Evolutionary conservation across 2,113 vertebrate genomes (phyloP), one percentile per base, ranked within the genome.

Genomic region (Thunnus maccoyii): DNA sequence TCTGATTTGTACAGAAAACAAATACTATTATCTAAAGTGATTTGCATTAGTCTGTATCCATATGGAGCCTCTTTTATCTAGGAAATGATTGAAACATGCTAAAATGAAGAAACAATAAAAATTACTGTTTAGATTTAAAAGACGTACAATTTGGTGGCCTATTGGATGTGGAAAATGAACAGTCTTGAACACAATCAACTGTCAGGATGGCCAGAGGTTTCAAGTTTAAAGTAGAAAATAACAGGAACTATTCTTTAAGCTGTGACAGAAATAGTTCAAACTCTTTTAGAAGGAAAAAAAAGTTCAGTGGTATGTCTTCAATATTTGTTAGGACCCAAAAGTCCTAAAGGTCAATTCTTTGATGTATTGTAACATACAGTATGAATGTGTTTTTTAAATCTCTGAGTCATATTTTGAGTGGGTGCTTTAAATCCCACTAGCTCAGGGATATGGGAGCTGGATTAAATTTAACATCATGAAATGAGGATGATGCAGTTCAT

Each of bases 391-490:
- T 78, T 66, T 41, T 60, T 46, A 11, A 66, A 86, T 61, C 70
- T 77, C 50, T 79, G 67, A 88, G 52, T 86, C 82, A 83, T 58
- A 80, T 80, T 85, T 82, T 22, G 48, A 72, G 84, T 86, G 69
- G 80, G 71, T 3, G 60, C 76, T 89, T 83, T 69, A 84, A 75
- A 89, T 82, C 79, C 63, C 51, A 73, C 60, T 17, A 47, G 68
- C 76, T 86, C 51, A 32, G 22, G 25, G 25, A 77, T 64, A 74
- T 11, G 63, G 57, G 67, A 83, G 52, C 71, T 58, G 69, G 77
- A 83, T 88, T 89, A 73, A 85, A 89, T 88, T 76, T 69, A 82
- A 66, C 71, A 80, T 76, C 73, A 17, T 13, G 62, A 83, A 79
- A 83, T 63, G 73, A 87, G 73, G 82, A 69, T 54, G 48, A 69